A percentile compares a stretch with the other conserved stretches of the same genome.
These are phyloP conservation scores for Conus canariensis DNA, from an alignment of 2,888 invertebrate species.

Conservation along the genomic window DNA sequence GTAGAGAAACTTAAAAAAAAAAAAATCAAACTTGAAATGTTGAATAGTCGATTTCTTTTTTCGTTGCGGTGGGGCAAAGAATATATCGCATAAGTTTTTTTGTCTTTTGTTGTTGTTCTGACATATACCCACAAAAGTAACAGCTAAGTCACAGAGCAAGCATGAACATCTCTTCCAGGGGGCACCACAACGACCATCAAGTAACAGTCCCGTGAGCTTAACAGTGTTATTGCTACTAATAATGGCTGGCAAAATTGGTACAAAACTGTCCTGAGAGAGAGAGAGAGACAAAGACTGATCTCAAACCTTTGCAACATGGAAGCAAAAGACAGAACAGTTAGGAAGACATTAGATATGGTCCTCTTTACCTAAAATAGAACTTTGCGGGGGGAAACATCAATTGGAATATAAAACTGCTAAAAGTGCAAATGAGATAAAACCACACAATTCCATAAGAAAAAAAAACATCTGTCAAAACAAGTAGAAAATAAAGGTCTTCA, in stretches of 20 bases:
- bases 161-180: too few relatives aligned
- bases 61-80: too few relatives aligned
- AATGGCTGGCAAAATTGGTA: not conserved
- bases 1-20: too few relatives aligned
- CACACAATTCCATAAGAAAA: not conserved
- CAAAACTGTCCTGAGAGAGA: not conserved
- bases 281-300: not conserved
- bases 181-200: too few relatives aligned
- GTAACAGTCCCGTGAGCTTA: too few relatives aligned
- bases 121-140: too few relatives aligned
- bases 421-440: not conserved
- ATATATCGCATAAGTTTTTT: too few relatives aligned
- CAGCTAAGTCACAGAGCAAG: too few relatives aligned
- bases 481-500: not conserved
- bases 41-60: too few relatives aligned
- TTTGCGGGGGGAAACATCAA: not conserved
- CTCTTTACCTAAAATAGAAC: not conserved
- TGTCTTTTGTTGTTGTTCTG: too few relatives aligned
- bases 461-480: not conserved
- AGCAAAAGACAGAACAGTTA: not conserved
- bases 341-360: not conserved
- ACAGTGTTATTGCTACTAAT: too few relatives aligned
- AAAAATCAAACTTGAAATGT: too few relatives aligned
- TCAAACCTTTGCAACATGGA: not conserved
- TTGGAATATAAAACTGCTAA: not conserved